phyloP scores from a whole-genome alignment of 2,888 invertebrate genomes.

The Cephus rjabovi region DNA sequence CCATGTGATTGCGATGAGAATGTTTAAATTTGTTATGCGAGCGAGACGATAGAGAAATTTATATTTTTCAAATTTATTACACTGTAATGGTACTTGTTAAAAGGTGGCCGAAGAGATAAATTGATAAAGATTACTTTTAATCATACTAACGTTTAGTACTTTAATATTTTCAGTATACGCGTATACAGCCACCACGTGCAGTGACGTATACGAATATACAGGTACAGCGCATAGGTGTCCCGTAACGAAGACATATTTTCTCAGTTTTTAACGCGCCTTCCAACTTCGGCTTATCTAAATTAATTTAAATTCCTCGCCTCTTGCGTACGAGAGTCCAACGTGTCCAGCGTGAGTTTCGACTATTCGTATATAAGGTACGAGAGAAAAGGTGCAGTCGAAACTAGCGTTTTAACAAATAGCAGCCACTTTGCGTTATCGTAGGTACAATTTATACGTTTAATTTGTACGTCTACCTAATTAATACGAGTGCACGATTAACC shows the following conservation, averaged over 20 bases:
- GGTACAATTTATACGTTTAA: conserved; percentile 24
- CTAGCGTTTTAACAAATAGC: conserved; percentile 17
- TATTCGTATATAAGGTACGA: not conserved
- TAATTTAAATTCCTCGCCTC: conserved; percentile 21
- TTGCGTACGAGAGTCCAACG: not conserved
- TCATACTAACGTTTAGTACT: not conserved
- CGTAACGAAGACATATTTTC: conserved; percentile 2
- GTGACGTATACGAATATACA: not conserved
- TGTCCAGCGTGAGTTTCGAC: not conserved
- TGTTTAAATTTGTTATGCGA: not conserved
- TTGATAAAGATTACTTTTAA: not conserved
- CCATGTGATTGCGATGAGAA: not conserved
- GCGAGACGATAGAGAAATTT: not conserved
- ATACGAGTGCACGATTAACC: conserved; percentile 17
- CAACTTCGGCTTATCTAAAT: conserved; percentile 20
- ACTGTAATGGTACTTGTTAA: not conserved
- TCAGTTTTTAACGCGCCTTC: not conserved
- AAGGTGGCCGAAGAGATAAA: not conserved
- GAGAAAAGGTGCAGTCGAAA: conserved; percentile 8
- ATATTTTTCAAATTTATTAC: not conserved
- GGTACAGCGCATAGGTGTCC: not conserved
- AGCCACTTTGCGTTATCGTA: conserved; percentile 18
- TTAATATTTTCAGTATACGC: not conserved
- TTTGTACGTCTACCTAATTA: conserved; percentile 23
- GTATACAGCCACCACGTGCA: not conserved